Conservation (phyloP, 2,888 invertebrate species). For the Kryphioiulus occultus region DNA sequence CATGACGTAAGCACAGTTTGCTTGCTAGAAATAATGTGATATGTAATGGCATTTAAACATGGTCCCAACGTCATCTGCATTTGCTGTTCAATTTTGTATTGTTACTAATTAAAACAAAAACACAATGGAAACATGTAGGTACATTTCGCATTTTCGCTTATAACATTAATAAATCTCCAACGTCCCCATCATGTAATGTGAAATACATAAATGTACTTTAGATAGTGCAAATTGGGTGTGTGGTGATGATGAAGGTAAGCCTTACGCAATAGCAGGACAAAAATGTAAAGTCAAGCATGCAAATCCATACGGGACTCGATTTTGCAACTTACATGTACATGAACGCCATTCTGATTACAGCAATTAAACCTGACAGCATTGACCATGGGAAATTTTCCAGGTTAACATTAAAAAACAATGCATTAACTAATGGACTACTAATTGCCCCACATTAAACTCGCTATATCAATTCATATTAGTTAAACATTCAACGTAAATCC, state of each 20-base stretch:
- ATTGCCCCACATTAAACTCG: neutral
- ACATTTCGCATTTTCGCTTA: too few relatives aligned
- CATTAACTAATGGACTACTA: neutral
- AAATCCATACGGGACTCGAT: neutral
- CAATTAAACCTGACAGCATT: neutral
- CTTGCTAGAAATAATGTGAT: constrained; percentile 39
- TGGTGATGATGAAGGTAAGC: too few relatives aligned
- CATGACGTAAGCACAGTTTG: constrained; percentile 49
- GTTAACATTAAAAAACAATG: neutral
- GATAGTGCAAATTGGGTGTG: too few relatives aligned
- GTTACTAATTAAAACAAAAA: too few relatives aligned
- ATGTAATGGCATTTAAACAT: too few relatives aligned
- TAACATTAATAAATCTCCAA: too few relatives aligned
- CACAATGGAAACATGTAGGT: too few relatives aligned
- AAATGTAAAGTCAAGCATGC: neutral
- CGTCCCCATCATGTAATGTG: too few relatives aligned
- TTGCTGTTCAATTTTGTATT: too few relatives aligned
- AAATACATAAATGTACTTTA: too few relatives aligned
- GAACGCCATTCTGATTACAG: neutral
- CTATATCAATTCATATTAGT: neutral
- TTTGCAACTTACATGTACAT: neutral
- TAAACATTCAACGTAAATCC: too few relatives aligned
- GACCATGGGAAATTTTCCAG: neutral
- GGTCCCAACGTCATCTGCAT: too few relatives aligned
- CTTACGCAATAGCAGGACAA: neutral